These are phyloP conservation scores for Collichthys lucidus DNA, from an alignment of 2,113 vertebrate genomes.

Conservation along the genomic window DNA sequence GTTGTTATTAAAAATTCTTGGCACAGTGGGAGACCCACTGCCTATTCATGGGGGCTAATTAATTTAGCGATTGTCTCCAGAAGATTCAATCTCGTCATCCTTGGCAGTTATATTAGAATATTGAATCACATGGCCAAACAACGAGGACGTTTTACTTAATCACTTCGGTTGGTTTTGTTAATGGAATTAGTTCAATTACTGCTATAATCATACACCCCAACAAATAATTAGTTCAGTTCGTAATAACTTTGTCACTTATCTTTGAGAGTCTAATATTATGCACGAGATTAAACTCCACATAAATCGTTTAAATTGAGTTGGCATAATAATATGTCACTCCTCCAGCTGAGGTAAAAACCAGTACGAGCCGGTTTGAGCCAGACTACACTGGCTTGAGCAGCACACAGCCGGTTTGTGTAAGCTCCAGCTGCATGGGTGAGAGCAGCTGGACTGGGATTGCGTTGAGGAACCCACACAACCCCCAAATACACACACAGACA, in stretches of 20 bases:
- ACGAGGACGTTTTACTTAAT: conserved; percentile 45
- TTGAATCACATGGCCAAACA: conserved; percentile 55
- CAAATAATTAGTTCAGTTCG: conserved; percentile 42
- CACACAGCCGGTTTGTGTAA: conserved; percentile 81
- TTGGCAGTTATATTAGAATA: conserved; percentile 68
- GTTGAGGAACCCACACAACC: conserved; percentile 19
- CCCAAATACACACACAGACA: not conserved
- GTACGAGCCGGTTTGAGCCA: conserved; percentile 77
- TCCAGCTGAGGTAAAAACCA: conserved; percentile 74
- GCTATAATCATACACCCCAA: conserved; percentile 31
- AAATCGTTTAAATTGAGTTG: conserved; percentile 44
- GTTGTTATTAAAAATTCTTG: conserved; percentile 45
- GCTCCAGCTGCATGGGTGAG: conserved; percentile 76
- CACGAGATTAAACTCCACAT: conserved; percentile 42
- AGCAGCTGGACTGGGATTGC: conserved; percentile 77
- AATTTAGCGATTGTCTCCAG: conserved; percentile 47
- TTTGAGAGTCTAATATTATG: conserved; percentile 37
- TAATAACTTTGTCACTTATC: conserved; percentile 44
- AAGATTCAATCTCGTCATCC: conserved; percentile 60
- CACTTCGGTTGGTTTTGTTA: conserved; percentile 42
- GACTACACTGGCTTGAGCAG: conserved; percentile 78
- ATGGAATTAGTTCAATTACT: conserved; percentile 47
- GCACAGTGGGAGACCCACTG: conserved; percentile 9
- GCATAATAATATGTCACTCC: conserved; percentile 48
- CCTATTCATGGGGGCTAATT: conserved; percentile 36